These are phyloP conservation scores for Chamaea fasciata DNA, from an alignment of 2,113 vertebrate genomes.

Conservation along the genomic window DNA sequence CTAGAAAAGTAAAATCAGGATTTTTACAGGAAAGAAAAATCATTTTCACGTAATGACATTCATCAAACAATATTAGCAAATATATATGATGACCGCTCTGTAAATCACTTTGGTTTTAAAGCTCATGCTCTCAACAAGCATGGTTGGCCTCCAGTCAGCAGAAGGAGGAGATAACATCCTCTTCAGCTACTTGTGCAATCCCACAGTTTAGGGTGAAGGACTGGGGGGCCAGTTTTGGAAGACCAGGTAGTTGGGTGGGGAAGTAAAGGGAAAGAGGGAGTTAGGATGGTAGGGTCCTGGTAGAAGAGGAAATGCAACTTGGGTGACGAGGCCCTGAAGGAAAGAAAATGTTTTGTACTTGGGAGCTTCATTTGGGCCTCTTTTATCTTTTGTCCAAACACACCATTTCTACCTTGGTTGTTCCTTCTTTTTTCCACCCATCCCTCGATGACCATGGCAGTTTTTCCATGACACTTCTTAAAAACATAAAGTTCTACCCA, in stretches of 20 bases:
- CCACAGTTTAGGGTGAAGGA: not conserved
- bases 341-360: not conserved
- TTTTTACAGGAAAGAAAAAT: not conserved
- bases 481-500: not conserved
- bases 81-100: not conserved
- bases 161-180: not conserved
- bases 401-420: not conserved
- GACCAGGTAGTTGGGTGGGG: not conserved
- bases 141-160: not conserved
- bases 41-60: not conserved
- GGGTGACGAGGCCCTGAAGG: not conserved
- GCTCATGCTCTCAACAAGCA: not conserved
- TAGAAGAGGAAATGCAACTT: not conserved
- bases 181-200: not conserved
- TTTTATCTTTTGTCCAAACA: not conserved
- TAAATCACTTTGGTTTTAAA: not conserved
- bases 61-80: not conserved
- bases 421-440: not conserved
- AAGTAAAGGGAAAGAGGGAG: not conserved
- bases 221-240: not conserved
- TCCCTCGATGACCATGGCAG: not conserved
- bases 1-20: not conserved
- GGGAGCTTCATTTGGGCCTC: not conserved
- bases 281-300: not conserved
- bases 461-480: not conserved